Percentiles rank a stretch among this genome's conserved stretches.
Conservation (phyloP, 2,888 invertebrate genomes). For the Rhodophaea formosa region DNA sequence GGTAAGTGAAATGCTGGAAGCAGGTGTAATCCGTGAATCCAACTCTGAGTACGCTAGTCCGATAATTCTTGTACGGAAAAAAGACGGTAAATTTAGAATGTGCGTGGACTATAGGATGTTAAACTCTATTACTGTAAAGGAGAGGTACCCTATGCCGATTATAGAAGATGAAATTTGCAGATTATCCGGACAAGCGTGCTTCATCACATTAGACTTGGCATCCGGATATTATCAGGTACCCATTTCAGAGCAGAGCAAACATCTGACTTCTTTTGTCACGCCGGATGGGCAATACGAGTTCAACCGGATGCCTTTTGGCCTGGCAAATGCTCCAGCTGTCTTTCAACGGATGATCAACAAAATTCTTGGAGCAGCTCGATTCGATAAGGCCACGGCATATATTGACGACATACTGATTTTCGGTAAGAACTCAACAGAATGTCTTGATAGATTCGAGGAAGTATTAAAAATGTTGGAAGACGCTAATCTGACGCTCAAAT, state of each 20-base stretch:
- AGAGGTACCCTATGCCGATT: constrained; percentile 29
- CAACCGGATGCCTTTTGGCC: too few species aligned
- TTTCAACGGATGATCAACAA: not conserved
- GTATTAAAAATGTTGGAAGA: constrained; percentile 20
- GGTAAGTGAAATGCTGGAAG: constrained; percentile 33
- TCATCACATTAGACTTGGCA: constrained; percentile 18
- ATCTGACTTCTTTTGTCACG: too few species aligned
- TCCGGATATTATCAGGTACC: constrained; percentile 19
- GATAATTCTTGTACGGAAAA: constrained; percentile 25
- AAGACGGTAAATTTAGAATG: constrained; percentile 15
- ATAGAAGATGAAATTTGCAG: constrained; percentile 31
- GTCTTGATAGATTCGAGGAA: not conserved
- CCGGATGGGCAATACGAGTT: too few species aligned
- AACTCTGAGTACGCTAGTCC: constrained; percentile 32
- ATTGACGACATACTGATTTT: constrained; percentile 13
- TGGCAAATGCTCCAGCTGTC: not conserved
- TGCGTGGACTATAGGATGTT: constrained; percentile 28
- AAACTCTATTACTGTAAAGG: constrained; percentile 32
- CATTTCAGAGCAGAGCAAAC: too few species aligned
- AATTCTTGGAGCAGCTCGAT: not conserved
- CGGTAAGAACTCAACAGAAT: not conserved
- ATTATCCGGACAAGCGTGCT: constrained; percentile 23
- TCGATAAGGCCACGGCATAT: constrained; percentile 6
- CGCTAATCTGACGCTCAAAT: constrained; percentile 35
- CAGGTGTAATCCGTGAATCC: constrained; percentile 30